Evolutionary conservation across 2,113 vertebrate genomes (phyloP), one percentile per base, ranked within the genome.

Genomic region (Albula glossodonta): DNA sequence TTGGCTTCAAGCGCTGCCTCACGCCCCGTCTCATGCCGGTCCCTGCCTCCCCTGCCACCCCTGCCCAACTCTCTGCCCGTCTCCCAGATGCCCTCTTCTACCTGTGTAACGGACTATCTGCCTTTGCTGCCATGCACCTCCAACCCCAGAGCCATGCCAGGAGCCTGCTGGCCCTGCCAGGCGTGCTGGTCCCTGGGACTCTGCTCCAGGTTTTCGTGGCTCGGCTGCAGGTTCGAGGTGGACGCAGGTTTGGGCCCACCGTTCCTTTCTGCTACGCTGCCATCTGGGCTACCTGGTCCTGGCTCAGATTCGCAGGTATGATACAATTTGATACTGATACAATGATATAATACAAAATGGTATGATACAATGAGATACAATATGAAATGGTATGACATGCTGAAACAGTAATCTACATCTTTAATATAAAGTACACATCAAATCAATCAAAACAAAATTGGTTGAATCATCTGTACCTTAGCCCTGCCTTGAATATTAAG

Each of bases 251-350:
- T 11, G 87, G 87, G 10, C 85, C 85, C 70, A 86, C 85, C 5
- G 60, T 88, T 81, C 87, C 87, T 9, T 88, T 85, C 87, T 83
- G 41, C 56, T 88, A 88, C 48, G 84, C 87, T 4, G 84, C 87
- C 50, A 57, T 88, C 81, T 88, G 87, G 87, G 22, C 52, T 0
- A 49, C 66, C 5, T 88, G 87, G 87, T 49, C 80, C 60, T 88
- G 84, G 74, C 84, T 83, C 48, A 19, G 84, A 50, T 70, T 88
- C 12, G 81, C 87, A 86, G 87, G 87, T 88, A 86, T 41, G 31
- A 83, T 2, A 22, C 17, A 7, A 19, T 66, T 22, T 66, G 31
- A 4, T 22, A 12, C 17, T 22, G 15, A 66, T 19, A 66, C 17
- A 19, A 66, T 15, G 19, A 19, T 4, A 41, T 41, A 41, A 41